Evolutionary conservation across 2,797 vertebrate species (phyloP).

Genomic region (Neosilurus hyrtlii): DNA sequence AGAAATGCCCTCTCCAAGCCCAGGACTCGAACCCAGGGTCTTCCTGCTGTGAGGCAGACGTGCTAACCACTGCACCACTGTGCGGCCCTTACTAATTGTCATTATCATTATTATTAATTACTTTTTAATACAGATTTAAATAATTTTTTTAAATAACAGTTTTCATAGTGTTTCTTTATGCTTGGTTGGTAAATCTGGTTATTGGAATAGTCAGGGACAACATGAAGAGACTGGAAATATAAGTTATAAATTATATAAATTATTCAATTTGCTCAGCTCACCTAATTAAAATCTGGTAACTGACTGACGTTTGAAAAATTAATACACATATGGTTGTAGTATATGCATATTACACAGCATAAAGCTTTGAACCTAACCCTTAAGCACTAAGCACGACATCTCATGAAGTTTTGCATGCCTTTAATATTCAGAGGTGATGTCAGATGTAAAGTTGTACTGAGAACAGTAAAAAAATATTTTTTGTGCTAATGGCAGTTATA

Average conservation of each 20-base stretch:
- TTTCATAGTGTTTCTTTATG: background rate
- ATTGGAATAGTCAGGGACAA: background rate
- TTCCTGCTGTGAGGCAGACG: no score
- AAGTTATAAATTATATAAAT: background rate
- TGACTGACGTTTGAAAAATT: background rate
- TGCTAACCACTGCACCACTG: no score
- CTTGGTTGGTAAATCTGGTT: background rate
- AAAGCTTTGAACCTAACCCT: background rate
- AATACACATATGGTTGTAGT: background rate
- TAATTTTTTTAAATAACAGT: no score
- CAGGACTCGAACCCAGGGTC: no score
- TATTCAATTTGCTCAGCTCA: background rate
- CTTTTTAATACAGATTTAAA: background rate
- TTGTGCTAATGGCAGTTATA: background rate
- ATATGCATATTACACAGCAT: no score
- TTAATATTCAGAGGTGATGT: background rate
- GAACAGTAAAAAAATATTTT: background rate
- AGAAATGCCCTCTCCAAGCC: no score
- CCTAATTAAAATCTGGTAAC: slow-evolving; percentile 7
- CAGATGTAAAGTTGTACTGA: background rate
- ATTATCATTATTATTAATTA: background rate
- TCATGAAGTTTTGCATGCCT: background rate
- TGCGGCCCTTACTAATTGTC: no score
- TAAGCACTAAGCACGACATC: background rate
- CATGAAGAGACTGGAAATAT: background rate